Percentiles rank a stretch among this genome's conserved stretches.
These are phyloP conservation scores for Nebria salina DNA, from an alignment of 2,888 invertebrate species.

Conservation along the genomic window DNA sequence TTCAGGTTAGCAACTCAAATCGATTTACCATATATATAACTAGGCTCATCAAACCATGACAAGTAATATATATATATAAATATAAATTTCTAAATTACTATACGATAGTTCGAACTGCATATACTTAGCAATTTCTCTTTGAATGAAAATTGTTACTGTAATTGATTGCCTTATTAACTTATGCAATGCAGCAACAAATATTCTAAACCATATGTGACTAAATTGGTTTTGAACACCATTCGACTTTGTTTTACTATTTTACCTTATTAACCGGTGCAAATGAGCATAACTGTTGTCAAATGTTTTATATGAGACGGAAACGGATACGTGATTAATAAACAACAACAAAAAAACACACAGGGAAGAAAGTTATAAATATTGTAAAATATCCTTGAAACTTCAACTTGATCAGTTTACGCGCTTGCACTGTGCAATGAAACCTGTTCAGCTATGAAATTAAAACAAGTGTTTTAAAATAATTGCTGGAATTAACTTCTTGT, in stretches of 20 bases:
- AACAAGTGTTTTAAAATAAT: neutral
- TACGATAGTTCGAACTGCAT: neutral
- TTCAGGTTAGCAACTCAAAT: neutral
- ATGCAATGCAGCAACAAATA: neutral
- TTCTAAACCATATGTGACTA: neutral
- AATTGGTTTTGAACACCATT: no score
- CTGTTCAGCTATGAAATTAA: neutral
- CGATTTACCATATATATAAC: neutral
- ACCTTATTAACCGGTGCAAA: no score
- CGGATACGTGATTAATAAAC: neutral
- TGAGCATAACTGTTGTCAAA: neutral
- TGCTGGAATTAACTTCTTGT: neutral
- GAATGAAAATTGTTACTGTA: neutral
- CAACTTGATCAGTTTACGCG: neutral
- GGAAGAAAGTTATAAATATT: neutral
- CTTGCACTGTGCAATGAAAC: neutral
- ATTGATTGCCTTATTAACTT: neutral
- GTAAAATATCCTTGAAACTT: neutral
- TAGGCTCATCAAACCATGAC: neutral
- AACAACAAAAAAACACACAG: neutral
- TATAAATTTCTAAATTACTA: neutral
- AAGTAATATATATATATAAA: neutral
- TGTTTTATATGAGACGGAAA: neutral
- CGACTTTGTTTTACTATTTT: no score
- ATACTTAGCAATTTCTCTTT: neutral